Percentiles rank a stretch among this genome's conserved stretches.
These are phyloP conservation scores for Octopus bimaculoides DNA, from an alignment of 1,140 invertebrate genomes.

Conservation along the genomic window DNA sequence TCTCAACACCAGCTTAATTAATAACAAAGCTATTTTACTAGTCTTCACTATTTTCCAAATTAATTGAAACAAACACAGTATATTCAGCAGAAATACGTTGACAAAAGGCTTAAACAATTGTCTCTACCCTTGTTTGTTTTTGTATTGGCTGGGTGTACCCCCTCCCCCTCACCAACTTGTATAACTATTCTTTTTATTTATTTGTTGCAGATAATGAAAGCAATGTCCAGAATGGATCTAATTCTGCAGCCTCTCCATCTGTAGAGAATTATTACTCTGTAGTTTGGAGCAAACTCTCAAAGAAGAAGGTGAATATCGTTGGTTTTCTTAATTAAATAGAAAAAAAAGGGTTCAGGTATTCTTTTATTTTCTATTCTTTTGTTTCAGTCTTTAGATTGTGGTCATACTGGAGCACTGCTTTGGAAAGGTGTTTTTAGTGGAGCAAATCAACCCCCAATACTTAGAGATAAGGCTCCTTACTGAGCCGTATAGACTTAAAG, in stretches of 20 bases:
- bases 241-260: conserved; percentile 7
- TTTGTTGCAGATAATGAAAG: background rate
- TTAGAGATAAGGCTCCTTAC: no score
- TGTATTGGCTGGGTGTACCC: background rate
- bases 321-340: background rate
- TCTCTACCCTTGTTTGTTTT: no score
- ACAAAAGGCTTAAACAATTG: no score
- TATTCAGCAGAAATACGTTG: no score
- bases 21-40: no score
- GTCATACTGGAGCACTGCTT: background rate
- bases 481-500: no score
- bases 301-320: conserved; percentile 60
- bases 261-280: conserved; percentile 59
- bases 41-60: no score
- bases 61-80: no score
- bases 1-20: no score
- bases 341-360: background rate
- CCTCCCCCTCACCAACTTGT: background rate
- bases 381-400: background rate
- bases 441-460: conserved; percentile 11
- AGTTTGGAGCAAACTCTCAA: conserved; percentile 69
- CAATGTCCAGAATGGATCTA: background rate
- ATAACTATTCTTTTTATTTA: background rate
- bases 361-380: background rate
- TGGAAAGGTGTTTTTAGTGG: background rate